Percentiles rank a stretch among this genome's conserved stretches.
Conservation (phyloP, 2,797 vertebrate species). For the Catharus ustulatus region DNA sequence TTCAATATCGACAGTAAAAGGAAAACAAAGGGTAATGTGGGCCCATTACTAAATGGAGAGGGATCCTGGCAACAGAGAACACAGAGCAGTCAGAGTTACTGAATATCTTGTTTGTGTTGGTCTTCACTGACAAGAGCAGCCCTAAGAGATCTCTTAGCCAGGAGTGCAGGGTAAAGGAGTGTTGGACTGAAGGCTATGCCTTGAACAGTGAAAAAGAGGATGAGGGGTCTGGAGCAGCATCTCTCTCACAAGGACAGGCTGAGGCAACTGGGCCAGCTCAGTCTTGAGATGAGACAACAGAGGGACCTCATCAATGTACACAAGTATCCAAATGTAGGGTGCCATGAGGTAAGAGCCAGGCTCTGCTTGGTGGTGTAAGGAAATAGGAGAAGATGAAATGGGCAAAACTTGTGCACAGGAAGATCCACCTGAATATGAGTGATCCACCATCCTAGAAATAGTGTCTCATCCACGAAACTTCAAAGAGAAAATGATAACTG, state of each 20-base stretch:
- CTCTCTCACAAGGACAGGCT: too few species aligned
- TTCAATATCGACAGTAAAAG: neutral
- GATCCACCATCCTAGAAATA: neutral
- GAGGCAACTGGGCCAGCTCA: neutral
- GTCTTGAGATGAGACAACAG: rapidly evolving
- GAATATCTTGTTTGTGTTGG: neutral
- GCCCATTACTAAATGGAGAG: neutral
- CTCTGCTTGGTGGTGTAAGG: neutral
- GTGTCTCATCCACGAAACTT: neutral
- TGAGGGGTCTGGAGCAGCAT: neutral
- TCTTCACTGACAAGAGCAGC: neutral
- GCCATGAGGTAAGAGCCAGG: neutral
- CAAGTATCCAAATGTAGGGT: neutral
- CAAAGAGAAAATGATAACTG: neutral
- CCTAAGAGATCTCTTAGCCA: neutral
- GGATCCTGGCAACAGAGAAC: neutral
- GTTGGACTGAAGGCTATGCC: neutral
- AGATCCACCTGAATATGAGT: too few species aligned
- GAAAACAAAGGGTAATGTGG: neutral
- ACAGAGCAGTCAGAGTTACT: neutral
- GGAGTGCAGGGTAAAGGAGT: neutral
- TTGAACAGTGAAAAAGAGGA: neutral
- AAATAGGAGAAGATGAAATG: neutral
- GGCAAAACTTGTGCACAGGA: neutral
- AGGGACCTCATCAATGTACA: too few species aligned